Evolutionary conservation across 1,140 invertebrate species (phyloP).

Genomic region (Drosophila virilis): DNA sequence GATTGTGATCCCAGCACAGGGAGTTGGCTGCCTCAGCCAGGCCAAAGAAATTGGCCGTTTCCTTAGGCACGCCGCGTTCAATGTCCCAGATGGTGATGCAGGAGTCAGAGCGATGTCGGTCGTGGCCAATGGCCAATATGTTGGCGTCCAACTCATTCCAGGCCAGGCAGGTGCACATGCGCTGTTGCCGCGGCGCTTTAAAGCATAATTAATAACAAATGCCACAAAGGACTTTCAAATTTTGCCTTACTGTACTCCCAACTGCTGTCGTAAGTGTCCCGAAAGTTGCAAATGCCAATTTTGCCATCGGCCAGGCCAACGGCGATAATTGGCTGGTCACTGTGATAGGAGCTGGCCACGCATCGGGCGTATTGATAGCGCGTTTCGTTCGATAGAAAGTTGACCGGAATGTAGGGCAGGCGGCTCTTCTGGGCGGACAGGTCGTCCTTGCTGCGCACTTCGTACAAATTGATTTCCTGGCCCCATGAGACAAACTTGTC

Average conservation of each 20-base stretch:
- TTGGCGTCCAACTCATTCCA: constrained; percentile 95
- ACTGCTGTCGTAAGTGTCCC: constrained; percentile 86
- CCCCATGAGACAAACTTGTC: constrained; percentile 95
- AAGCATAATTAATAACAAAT: background rate
- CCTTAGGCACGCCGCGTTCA: constrained; percentile 72
- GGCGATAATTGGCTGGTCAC: constrained; percentile 90
- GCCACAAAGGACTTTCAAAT: too few species aligned
- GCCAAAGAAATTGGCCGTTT: constrained; percentile 85
- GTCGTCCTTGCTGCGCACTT: constrained; percentile 86
- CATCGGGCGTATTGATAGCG: constrained; percentile 82
- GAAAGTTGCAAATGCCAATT: constrained; percentile 91
- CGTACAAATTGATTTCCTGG: constrained; percentile 92
- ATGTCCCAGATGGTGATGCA: constrained; percentile 93
- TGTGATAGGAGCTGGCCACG: constrained; percentile 78
- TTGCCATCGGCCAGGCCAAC: constrained; percentile 94
- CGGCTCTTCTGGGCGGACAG: constrained; percentile 52
- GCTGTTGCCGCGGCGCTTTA: constrained; percentile 90
- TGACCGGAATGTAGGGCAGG: constrained; percentile 70
- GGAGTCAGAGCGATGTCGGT: constrained; percentile 93
- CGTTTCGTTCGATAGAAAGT: constrained; percentile 73
- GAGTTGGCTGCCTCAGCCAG: constrained; percentile 93
- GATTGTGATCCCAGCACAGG: constrained; percentile 92
- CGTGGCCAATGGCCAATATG: constrained; percentile 92
- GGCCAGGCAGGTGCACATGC: constrained; percentile 93
- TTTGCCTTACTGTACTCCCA: constrained; percentile 77